Conservation (phyloP, 2,113 vertebrate species). For the Phoxinus phoxinus region DNA sequence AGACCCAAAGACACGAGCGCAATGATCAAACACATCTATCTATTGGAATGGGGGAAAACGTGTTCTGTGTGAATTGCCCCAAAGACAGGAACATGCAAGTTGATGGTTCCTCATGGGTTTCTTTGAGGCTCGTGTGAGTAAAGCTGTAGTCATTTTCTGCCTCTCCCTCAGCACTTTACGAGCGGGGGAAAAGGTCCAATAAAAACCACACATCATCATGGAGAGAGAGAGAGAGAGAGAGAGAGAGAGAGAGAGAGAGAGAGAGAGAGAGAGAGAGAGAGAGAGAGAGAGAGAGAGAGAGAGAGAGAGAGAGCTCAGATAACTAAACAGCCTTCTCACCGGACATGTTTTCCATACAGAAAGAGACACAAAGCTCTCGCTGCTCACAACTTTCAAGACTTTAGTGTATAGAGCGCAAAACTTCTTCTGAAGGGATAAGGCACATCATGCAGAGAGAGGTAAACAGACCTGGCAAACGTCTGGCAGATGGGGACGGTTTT, state of each 20-base stretch:
- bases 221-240: no score
- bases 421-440: slow-evolving; percentile 15
- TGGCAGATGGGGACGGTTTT: slow-evolving; percentile 41
- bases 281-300: no score
- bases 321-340: background rate
- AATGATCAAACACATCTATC: no score
- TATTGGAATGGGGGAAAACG: no score
- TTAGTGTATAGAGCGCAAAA: background rate
- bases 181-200: slow-evolving; percentile 6
- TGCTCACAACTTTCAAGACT: slow-evolving; percentile 19
- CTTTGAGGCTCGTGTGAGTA: background rate
- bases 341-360: slow-evolving; percentile 2
- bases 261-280: no score
- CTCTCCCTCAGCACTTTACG: slow-evolving; percentile 26
- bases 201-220: slow-evolving; percentile 32
- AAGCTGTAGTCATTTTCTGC: background rate
- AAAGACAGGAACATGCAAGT: background rate
- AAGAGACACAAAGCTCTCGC: background rate
- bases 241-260: no score
- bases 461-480: slow-evolving; percentile 15
- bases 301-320: slow-evolving; percentile 4
- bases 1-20: no score
- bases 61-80: no score
- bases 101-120: background rate
- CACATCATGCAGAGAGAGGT: background rate